Evolutionary conservation across 2,797 vertebrate species (phyloP), one percentile per base, ranked within the genome.

Genomic region (Nannoperca obscura): DNA sequence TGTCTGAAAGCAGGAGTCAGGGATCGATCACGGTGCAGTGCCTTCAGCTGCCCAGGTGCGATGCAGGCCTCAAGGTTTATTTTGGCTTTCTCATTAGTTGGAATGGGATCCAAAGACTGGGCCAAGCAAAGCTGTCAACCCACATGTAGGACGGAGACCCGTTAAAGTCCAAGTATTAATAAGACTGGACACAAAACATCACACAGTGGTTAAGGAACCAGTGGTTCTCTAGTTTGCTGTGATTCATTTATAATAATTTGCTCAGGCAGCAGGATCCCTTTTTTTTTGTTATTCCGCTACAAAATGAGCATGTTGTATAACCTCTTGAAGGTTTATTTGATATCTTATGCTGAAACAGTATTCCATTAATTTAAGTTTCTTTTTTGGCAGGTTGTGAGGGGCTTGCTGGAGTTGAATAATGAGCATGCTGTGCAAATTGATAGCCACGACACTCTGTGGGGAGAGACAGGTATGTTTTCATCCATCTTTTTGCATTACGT

Each of bases 401-500:
- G 96, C 90, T 94, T 99, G 94, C 90, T 99, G 94, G 89, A 90
- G n/a, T 84, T 95, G 84, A 96, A 93, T 89, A 95, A 96, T 91
- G 97, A 98, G 77, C 93, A 95, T 20, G 92, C 90, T 50, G 86
- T 98, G 89, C 97, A 98, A 87, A 95, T 99, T 94, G 97, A 99
- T 90, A 95, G 95, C 89, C 96, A 96, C 32, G 98, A 99, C 93
- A 95, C 96, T 24, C 93, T 99, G 88, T 99, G 98, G 98, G 98
- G 98, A 95, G 98, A 99, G 96, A 99, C 98, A 96, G 98, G 98
- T 99, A 97, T 81, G 89, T 93, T 74, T 91, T 83, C 89, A 90
- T 93, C 92, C 80, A 88, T 88, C 88, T 86, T 82, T 89, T 81
- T 71, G 79, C 78, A 71, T 85, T 88, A 76, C 53, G 42, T 24